Conservation (phyloP, 2,888 invertebrate species). For the Stenurella melanura region DNA sequence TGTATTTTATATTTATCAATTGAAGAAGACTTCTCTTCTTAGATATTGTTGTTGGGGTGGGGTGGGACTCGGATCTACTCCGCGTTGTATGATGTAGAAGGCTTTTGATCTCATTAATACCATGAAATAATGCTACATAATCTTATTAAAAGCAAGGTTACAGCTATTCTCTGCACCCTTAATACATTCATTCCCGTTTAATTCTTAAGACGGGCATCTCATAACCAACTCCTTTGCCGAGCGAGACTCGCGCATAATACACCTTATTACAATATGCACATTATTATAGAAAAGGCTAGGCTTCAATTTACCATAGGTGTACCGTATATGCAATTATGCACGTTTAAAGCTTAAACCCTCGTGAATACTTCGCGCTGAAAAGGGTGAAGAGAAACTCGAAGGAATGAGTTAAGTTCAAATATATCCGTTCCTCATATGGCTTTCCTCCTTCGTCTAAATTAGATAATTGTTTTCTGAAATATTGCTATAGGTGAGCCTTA, state of each 20-base stretch:
- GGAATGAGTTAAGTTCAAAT: too few species aligned
- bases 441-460: too few species aligned
- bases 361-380: too few species aligned
- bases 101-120: conserved; percentile 86
- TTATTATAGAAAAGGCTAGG: conserved; percentile 52
- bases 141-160: conserved; percentile 85
- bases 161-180: conserved; percentile 75
- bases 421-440: too few species aligned
- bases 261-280: conserved; percentile 54
- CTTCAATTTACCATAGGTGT: conserved; percentile 43
- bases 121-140: conserved; percentile 85
- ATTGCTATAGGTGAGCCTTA: too few species aligned
- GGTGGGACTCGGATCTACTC: conserved; percentile 52
- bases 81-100: conserved; percentile 78
- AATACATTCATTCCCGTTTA: conserved; percentile 73
- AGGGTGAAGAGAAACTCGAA: too few species aligned
- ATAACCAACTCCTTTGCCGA: conserved; percentile 55
- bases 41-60: conserved; percentile 31
- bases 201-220: conserved; percentile 71
- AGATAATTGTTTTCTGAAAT: too few species aligned
- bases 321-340: conserved; percentile 48
- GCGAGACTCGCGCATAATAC: conserved; percentile 49
- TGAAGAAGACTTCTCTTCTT: conserved; percentile 53
- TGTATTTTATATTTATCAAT: conserved; percentile 58
- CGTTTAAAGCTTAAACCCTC: not conserved